Evolutionary conservation across 2,888 invertebrate species (phyloP).

Genomic region (Geotrupes spiniger): DNA sequence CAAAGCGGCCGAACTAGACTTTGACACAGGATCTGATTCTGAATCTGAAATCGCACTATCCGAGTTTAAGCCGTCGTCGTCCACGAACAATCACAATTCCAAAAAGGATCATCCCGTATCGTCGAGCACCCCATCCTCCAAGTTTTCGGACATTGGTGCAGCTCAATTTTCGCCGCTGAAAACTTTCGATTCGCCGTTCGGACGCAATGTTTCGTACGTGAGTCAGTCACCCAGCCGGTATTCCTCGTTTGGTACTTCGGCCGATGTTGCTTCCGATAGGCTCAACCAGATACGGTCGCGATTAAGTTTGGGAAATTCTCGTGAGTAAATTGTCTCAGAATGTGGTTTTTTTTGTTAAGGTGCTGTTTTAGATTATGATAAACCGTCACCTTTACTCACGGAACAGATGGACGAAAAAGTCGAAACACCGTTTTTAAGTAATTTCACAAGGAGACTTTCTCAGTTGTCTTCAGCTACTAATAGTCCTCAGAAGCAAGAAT

Average conservation of each 20-base stretch:
- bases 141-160: conserved; percentile 34
- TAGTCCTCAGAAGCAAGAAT: conserved; percentile 32
- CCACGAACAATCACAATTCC: conserved; percentile 24
- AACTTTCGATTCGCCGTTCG: conserved; percentile 47
- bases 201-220: conserved; percentile 9
- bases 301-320: conserved; percentile 52
- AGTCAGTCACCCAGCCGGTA: conserved; percentile 46
- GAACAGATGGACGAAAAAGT: conserved; percentile 43
- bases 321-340: background rate
- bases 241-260: conserved; percentile 35
- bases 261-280: conserved; percentile 52
- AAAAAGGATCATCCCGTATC: conserved; percentile 50
- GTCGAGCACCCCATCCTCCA: conserved; percentile 51
- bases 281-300: conserved; percentile 60
- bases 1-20: conserved; percentile 54
- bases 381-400: conserved; percentile 25
- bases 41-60: conserved; percentile 54
- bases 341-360: conserved; percentile 7
- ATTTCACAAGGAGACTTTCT: conserved; percentile 64
- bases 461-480: conserved; percentile 35
- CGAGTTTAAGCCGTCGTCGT: background rate
- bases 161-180: conserved; percentile 39
- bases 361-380: conserved; percentile 34
- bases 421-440: conserved; percentile 69
- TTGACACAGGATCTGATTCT: conserved; percentile 70